Conservation (phyloP, 2,888 invertebrate species). For the Tolmerus cingulatus region DNA sequence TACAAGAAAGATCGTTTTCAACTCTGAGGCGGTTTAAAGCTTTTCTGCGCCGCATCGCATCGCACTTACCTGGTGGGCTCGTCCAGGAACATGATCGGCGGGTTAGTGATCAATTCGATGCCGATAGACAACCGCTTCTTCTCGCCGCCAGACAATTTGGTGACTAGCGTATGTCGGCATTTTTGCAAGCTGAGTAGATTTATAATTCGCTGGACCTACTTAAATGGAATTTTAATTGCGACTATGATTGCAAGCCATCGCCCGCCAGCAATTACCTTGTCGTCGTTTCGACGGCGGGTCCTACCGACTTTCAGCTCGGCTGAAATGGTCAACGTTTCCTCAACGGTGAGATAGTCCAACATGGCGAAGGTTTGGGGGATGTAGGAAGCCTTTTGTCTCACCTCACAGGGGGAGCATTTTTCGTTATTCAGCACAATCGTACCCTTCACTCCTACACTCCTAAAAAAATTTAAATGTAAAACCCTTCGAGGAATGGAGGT, state of each 20-base stretch:
- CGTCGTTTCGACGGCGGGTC: slow-evolving; percentile 56
- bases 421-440: slow-evolving; percentile 75
- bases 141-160: slow-evolving; percentile 85
- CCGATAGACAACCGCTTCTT: slow-evolving; percentile 89
- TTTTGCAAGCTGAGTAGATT: slow-evolving; percentile 75
- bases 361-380: slow-evolving; percentile 88
- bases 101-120: slow-evolving; percentile 88
- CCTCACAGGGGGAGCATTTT: slow-evolving; percentile 69
- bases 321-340: slow-evolving; percentile 83
- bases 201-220: slow-evolving; percentile 67
- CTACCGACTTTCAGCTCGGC: slow-evolving; percentile 78
- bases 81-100: slow-evolving; percentile 92
- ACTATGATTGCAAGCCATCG: background rate
- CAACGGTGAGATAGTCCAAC: slow-evolving; percentile 80
- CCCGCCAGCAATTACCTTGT: background rate
- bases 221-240: background rate
- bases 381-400: slow-evolving; percentile 72
- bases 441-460: slow-evolving; percentile 67
- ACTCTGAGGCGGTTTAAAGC: too few species aligned
- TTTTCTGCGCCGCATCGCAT: background rate
- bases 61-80: slow-evolving; percentile 84
- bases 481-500: background rate
- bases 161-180: slow-evolving; percentile 72
- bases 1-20: too few species aligned
- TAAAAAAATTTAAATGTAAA: slow-evolving; percentile 41